Evolutionary conservation across 2,888 invertebrate species (phyloP), one percentile per base, ranked within the genome.

Genomic region (Sussaba pulchella): DNA sequence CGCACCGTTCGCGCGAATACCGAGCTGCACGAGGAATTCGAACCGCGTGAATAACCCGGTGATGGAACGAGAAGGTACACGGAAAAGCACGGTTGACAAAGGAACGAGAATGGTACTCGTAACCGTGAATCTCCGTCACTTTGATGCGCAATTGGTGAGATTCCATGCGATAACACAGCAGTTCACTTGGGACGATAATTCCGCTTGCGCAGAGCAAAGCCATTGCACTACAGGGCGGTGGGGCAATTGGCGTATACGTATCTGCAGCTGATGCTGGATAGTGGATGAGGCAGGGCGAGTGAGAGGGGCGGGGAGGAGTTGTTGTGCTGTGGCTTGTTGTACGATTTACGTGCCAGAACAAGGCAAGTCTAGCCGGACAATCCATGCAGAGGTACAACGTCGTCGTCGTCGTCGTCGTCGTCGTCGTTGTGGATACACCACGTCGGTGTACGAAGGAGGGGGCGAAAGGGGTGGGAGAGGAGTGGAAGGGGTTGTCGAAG

Each of bases 81-180:
- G n/a, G 12, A n/a, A 4, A n/a, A 43, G 31, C 14, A 24, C n/a
- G 41, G 24, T n/a, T 41, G 41, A 69, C 69, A 54, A 39, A 41
- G 24, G 39, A 54, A 43, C 41, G 43, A 39, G 26, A 69, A 31
- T 36, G 54, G 39, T 21, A 52, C 54, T 69, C 26, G 43, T 10
- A 31, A 6, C 43, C 43, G 31, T 19, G 70, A 41, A 43, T 73
- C 54, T 43, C 17, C 64, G 64, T 54, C 64, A 73, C 64, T 73
- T 73, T 73, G 73, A 64, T 64, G 54, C 73, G n/a, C 73, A 66
- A 73, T 57, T 54, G 54, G 12, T 21, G 64, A 54, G 64, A 64
- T 73, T 73, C 39, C 64, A 54, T 21, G 73, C 73, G 73, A 73
- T 73, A 73, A 73, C 73, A 73, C 54, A 54, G 14, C n/a, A 57